Evolutionary conservation across 2,113 vertebrate species (phyloP).

Genomic region (Onychostoma macrolepis): DNA sequence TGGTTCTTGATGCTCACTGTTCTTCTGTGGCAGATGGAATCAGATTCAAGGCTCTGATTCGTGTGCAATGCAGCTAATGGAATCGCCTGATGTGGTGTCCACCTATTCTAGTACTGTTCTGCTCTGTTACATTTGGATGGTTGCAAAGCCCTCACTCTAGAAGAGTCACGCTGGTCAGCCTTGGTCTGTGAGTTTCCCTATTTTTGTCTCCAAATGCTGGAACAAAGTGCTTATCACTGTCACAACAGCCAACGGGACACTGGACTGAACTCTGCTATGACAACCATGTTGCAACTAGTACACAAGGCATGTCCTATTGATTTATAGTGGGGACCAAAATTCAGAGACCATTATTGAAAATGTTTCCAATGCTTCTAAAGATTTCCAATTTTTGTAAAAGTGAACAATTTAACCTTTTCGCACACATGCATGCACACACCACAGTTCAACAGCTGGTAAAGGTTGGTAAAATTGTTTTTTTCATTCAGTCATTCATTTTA

Average conservation of each 20-base stretch:
- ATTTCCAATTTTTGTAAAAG: neutral
- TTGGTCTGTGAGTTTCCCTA: conserved; percentile 25
- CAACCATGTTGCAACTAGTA: neutral
- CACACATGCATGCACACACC: no score
- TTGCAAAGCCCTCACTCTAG: neutral
- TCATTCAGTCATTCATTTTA: neutral
- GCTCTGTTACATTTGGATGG: conserved; percentile 35
- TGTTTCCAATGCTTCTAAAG: neutral
- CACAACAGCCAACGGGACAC: conserved; percentile 4
- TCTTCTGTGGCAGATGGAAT: conserved; percentile 24
- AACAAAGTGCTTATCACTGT: conserved; percentile 30
- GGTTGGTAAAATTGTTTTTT: no score
- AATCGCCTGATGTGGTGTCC: conserved; percentile 22
- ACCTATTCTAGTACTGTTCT: neutral
- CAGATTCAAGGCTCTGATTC: conserved; percentile 23
- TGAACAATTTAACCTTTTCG: neutral
- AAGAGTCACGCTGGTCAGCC: neutral
- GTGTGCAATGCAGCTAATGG: conserved; percentile 6
- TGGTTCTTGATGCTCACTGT: conserved; percentile 27
- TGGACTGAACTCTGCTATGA: neutral
- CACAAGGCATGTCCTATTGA: neutral
- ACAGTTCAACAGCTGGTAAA: no score
- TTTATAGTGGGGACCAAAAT: neutral
- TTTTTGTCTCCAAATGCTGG: conserved; percentile 35
- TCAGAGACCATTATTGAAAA: neutral